Percentiles rank a stretch among this genome's conserved stretches.
phyloP scores from a whole-genome alignment of 2,888 invertebrate species.

The Apantesis nais region DNA sequence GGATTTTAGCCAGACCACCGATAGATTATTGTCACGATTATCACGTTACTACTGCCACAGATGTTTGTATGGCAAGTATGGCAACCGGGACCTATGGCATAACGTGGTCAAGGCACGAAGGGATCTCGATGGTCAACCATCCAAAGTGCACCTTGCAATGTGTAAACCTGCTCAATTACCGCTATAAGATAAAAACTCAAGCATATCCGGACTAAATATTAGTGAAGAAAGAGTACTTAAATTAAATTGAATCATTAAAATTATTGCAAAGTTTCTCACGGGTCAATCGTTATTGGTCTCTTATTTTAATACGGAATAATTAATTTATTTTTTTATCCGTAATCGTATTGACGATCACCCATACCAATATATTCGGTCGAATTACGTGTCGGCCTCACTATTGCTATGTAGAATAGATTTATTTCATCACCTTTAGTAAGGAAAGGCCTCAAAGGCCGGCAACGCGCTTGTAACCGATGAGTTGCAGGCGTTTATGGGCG shows the following conservation, averaged over 20 bases:
- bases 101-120: too few relatives aligned
- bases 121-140: too few relatives aligned
- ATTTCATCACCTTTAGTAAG: not conserved
- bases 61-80: too few relatives aligned
- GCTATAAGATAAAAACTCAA: not conserved
- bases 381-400: conserved; percentile 30
- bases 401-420: not conserved
- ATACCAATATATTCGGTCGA: conserved; percentile 9
- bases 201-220: not conserved
- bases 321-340: conserved; percentile 41
- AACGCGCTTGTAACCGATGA: too few relatives aligned
- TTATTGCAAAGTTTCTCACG: conserved; percentile 43
- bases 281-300: conserved; percentile 30
- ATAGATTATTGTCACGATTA: too few relatives aligned
- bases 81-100: too few relatives aligned
- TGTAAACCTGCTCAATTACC: too few relatives aligned
- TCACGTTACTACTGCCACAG: too few relatives aligned
- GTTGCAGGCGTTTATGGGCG: too few relatives aligned
- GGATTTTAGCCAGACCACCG: too few relatives aligned
- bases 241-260: conserved; percentile 25
- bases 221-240: conserved; percentile 19
- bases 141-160: too few relatives aligned
- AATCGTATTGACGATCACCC: conserved; percentile 20
- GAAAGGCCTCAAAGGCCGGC: too few relatives aligned
- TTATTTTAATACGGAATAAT: conserved; percentile 29